These are phyloP conservation scores for Brachionus asplanchnoidis DNA, from an alignment of 1,140 invertebrate genomes.

Conservation along the genomic window DNA sequence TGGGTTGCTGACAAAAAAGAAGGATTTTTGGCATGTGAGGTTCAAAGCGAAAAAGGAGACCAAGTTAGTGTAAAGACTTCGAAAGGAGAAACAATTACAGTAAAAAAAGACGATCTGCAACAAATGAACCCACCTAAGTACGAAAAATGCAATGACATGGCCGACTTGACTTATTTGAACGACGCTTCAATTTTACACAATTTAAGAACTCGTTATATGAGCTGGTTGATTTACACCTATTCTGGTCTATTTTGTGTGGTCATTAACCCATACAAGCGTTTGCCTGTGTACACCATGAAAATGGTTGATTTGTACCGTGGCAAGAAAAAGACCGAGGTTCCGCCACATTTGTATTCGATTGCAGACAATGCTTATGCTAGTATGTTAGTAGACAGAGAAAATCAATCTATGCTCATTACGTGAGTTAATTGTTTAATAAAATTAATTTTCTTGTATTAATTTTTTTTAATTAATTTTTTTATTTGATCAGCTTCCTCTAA, in stretches of 20 bases:
- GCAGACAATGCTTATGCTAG: constrained; percentile 99
- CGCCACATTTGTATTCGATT: constrained; percentile 98
- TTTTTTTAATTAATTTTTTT: no score
- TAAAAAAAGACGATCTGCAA: constrained; percentile 92
- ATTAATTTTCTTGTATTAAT: no score
- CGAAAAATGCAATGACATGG: constrained; percentile 99
- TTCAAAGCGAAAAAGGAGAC: constrained; percentile 95
- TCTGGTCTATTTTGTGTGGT: constrained; percentile 99
- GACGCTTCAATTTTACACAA: constrained; percentile 98
- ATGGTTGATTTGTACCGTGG: constrained; percentile 96
- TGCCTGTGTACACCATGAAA: constrained; percentile 93
- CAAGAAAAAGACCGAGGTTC: constrained; percentile 97
- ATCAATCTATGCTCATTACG: constrained; percentile 59
- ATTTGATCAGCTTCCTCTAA: no score
- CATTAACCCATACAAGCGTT: constrained; percentile 99
- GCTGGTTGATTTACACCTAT: constrained; percentile 98
- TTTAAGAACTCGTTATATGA: constrained; percentile 93
- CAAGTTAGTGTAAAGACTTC: constrained; percentile 76
- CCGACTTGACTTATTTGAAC: constrained; percentile 99
- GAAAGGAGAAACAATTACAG: constrained; percentile 61
- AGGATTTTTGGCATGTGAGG: constrained; percentile 90
- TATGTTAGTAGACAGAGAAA: constrained; percentile 69
- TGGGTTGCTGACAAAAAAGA: constrained; percentile 97
- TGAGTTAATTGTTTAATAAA: constrained; percentile 53
- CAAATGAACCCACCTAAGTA: constrained; percentile 99